Base-by-base conservation (phyloP, 2,797 vertebrate genomes). In the Prunella strophiata region DNA sequence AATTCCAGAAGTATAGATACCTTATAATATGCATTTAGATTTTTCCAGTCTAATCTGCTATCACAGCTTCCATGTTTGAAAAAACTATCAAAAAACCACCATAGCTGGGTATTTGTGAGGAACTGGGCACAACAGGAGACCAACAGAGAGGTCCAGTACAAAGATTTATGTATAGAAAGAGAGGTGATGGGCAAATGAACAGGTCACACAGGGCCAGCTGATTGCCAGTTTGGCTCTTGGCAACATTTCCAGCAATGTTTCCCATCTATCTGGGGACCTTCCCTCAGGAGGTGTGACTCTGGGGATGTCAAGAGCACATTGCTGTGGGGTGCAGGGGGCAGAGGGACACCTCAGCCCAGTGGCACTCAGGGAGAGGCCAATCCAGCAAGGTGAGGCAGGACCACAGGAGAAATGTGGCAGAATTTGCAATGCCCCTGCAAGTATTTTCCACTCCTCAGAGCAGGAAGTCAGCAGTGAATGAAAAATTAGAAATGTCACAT, bases 361-460 rank as follows among this genome's bases (percentile, higher is more conserved):
- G 3, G 32, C 18, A 4, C 74, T 12, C 14, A 4, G 48, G 72
- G 57, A 57, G 19, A 52, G 7, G 17, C 48, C 23, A 13, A 13
- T 15, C 59, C 1, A 0, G n/a, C 42, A 45, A 47, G 73, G 45
- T 7, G 15, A 83, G 78, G 29, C 2, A 0, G 36, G 18, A 21
- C 38, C 1, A 1, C 63, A 16, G 54, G 47, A 0, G 2, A 61
- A 70, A 54, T 1, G 7, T 22, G 55, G 59, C 79, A 84, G 55
- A 45, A 43, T 5, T 40, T 16, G 50, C 89, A 74, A 36, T 12
- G 2, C 30, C 42, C 48, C 68, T 54, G 57, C 12, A 22, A 87
- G 65, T 30, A 85, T 48, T 96, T 96, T 91, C 92, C 85, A 66
- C 32, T 9, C 71, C 61, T 88, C 43, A 9, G 74, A 72, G 42